Base-by-base conservation (phyloP, 1,140 invertebrate genomes). In the Drosophila kepulauana region DNA sequence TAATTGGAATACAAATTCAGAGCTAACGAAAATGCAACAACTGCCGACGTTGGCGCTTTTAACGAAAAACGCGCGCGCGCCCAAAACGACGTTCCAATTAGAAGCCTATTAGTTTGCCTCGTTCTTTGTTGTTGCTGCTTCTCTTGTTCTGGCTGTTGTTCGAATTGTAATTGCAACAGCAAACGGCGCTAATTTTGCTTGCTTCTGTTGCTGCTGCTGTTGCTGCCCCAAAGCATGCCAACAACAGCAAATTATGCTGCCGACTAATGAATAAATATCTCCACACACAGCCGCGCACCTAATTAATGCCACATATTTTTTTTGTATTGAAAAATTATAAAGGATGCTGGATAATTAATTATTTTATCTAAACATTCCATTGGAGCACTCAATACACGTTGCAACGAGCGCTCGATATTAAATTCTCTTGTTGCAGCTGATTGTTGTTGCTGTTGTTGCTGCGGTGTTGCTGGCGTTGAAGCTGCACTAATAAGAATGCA, bases 221-320 rank as follows among this genome's bases (percentile, higher is more conserved):
- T 25, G 48, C 45, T 52, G 52, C 33, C 71, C 71, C 69, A 67
- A 62, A 78, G 80, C 76, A 3, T 68, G 35, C 33, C 63, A 78
- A 76, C 84, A 70, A 82, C 63, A 78, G 73, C 84, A 70, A 82
- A 87, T 81, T 75, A 81, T 67, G 45, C 68, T 69, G 75, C 75
- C 84, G 68, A 75, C 84, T 87, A 87, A 87, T 87, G 82, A 87
- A 87, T 88, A 88, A 87, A 88, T 87, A 71, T 82, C 38, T 70
- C 43, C 52, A 67, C 20, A 10, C 11, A 46, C n/a, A 45, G 57
- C 57, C 15, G 45, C 11, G 45, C 38, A 28, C 20, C 66, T 46
- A 70, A 63, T 74, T 75, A 75, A 70, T 61, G 49, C 52, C 52
- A 64, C 63, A 25, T 25, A 4, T 70, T 64, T 64, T 75, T 35